Conservation (phyloP, 2,797 vertebrate species). For the Lindbergichthys nudifrons region DNA sequence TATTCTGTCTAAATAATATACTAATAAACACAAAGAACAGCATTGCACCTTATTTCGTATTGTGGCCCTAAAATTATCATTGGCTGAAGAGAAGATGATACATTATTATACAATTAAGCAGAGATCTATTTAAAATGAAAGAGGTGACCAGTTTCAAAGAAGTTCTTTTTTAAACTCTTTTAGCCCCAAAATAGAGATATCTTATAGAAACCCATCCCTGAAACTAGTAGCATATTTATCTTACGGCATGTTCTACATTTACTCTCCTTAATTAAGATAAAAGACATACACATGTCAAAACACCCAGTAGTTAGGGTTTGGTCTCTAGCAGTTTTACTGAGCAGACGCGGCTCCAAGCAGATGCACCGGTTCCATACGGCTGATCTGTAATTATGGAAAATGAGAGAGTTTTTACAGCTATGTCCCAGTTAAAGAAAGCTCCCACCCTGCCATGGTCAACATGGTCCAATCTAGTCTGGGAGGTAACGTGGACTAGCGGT, state of each 20-base stretch:
- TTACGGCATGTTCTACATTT: slow-evolving; percentile 43
- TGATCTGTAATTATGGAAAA: slow-evolving; percentile 83
- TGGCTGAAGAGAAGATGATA: not conserved
- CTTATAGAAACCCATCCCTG: slow-evolving; percentile 18
- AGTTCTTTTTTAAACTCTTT: not conserved
- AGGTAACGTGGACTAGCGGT: slow-evolving; percentile 35
- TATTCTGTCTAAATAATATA: not conserved
- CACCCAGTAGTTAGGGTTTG: slow-evolving; percentile 69
- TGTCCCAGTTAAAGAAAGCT: slow-evolving; percentile 59
- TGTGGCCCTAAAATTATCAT: not conserved
- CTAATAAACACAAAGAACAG: not conserved
- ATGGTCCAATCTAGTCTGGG: slow-evolving; percentile 30
- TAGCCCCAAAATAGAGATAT: slow-evolving; percentile 12
- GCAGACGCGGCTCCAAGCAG: slow-evolving; percentile 36
- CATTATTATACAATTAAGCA: not conserved
- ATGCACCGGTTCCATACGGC: slow-evolving; percentile 65
- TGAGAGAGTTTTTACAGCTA: slow-evolving; percentile 66
- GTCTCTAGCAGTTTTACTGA: slow-evolving; percentile 40
- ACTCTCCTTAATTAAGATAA: slow-evolving; percentile 49
- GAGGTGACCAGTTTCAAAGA: not conserved
- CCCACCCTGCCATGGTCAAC: slow-evolving; percentile 56
- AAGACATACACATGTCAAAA: slow-evolving; percentile 33
- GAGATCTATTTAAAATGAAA: slow-evolving; percentile 5
- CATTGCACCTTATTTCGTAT: not conserved
- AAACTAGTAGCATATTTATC: slow-evolving; percentile 33